Evolutionary conservation across 1,140 invertebrate species (phyloP), one percentile per base, ranked within the genome.

Genomic region (Trissolcus basalis): DNA sequence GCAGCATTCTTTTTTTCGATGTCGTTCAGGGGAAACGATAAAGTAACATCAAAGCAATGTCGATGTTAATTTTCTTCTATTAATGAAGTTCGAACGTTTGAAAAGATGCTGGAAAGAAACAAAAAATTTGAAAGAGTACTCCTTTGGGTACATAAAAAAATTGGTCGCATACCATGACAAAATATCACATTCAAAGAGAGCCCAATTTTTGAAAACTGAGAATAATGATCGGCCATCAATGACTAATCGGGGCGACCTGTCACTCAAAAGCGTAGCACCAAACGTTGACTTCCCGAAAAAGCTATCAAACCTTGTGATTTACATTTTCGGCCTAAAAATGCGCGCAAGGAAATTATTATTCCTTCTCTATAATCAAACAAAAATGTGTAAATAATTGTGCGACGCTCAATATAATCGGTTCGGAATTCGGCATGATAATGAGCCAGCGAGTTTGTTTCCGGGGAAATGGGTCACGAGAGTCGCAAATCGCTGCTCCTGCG

Each of bases 381-480:
- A 53, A 71, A 63, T 56, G 67, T 48, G 50, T 41, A 59, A 60
- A 69, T 53, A 54, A 69, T 59, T 50, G 47, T 27, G 39, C 55
- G 54, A 51, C 47, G 64, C 47, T 19, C 41, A 51, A 58, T 68
- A 33, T 6, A 11, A 68, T 68, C 48, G 64, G 16, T 15, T 45
- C 4, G 32, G 59, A 71, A 63, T 63, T 50, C 51, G 19, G 47
- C 53, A 71, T 71, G 54, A 71, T 71, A 71, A 71, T 71, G 68
- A 71, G 68, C 51, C 27, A 43, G 53, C 14, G 45, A 64, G 53
- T 71, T 71, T 63, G 68, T 64, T 71, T 71, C 68, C 68, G 58
- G 51, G 59, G 68, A 71, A 71, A 71, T 71, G 47, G 68, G 68
- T 71, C 59, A 71, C 50, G 53, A 61, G 13, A 48, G 55, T 51